These are phyloP conservation scores for Frankliniella intonsa DNA, from an alignment of 2,888 invertebrate species.

Conservation along the genomic window DNA sequence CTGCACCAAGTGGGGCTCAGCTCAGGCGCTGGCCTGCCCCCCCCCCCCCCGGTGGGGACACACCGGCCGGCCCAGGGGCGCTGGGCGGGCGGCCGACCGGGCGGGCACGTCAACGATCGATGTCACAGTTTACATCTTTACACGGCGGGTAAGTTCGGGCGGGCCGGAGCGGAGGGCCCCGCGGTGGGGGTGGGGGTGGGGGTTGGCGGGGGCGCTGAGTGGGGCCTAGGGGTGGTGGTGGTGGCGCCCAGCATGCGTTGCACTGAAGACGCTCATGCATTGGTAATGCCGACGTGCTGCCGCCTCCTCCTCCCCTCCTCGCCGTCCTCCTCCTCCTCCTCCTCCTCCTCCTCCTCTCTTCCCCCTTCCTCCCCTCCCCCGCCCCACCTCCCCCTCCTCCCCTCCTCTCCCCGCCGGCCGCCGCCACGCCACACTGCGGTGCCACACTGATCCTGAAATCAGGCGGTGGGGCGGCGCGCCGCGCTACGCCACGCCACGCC, in stretches of 20 bases:
- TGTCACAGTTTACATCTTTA: slow-evolving; percentile 27
- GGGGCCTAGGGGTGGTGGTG: neutral
- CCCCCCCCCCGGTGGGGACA: no score
- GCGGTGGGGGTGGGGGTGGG: neutral
- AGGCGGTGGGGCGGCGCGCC: no score
- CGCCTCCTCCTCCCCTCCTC: neutral
- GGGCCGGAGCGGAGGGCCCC: neutral
- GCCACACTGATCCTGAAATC: slow-evolving; percentile 12
- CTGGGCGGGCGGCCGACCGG: neutral
- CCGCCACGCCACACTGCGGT: neutral
- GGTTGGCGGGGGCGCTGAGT: neutral
- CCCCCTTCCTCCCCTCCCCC: neutral
- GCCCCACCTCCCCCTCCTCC: neutral
- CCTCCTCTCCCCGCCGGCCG: neutral
- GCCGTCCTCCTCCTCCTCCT: neutral
- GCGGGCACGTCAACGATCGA: slow-evolving; percentile 7
- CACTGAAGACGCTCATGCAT: slow-evolving; percentile 26
- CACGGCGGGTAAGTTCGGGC: slow-evolving; percentile 25
- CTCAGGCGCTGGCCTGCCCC: no score
- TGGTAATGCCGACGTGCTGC: neutral
- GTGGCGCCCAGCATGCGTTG: slow-evolving; percentile 11
- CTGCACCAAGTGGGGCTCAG: no score
- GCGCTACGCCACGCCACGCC: no score
- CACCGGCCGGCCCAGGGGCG: no score
- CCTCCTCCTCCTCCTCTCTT: neutral